Percentiles rank a stretch among this genome's conserved stretches.
Conservation (phyloP, 2,888 invertebrate species). For the Drosophila birchii region DNA sequence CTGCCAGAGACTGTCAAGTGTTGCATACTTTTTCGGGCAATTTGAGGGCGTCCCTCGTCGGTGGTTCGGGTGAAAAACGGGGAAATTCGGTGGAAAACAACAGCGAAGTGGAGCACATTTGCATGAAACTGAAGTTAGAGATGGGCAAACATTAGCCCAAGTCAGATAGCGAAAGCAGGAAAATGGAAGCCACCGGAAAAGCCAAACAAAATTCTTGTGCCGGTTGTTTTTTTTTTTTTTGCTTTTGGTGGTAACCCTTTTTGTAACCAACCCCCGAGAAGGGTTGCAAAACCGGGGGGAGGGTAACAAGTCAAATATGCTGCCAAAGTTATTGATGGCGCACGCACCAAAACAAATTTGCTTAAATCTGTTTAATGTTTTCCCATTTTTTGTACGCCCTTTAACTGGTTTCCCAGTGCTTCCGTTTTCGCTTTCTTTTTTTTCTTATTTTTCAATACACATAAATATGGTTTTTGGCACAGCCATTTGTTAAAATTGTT, state of each 20-base stretch:
- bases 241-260: constrained; percentile 26
- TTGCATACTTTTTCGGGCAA: constrained; percentile 74
- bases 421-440: constrained; percentile 4
- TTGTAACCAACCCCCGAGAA: constrained; percentile 22
- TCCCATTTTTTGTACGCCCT: constrained; percentile 66
- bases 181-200: constrained; percentile 12
- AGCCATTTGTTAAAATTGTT: constrained; percentile 29
- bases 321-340: constrained; percentile 76
- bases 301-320: constrained; percentile 71
- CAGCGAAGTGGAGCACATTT: constrained; percentile 60
- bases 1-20: constrained; percentile 47
- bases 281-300: background rate
- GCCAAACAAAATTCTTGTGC: constrained; percentile 22
- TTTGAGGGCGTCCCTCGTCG: constrained; percentile 26
- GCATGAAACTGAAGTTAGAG: constrained; percentile 56
- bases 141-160: constrained; percentile 69
- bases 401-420: constrained; percentile 26
- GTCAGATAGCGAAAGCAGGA: constrained; percentile 56
- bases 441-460: constrained; percentile 60
- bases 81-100: constrained; percentile 2
- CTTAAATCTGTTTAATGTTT: constrained; percentile 81
- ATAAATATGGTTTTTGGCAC: constrained; percentile 54
- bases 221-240: constrained; percentile 1
- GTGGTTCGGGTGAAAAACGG: background rate
- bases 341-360: constrained; percentile 79